A percentile compares a stretch with the other conserved stretches of the same genome.
Conservation (phyloP, 2,888 invertebrate species). For the Matsumyia berberina region DNA sequence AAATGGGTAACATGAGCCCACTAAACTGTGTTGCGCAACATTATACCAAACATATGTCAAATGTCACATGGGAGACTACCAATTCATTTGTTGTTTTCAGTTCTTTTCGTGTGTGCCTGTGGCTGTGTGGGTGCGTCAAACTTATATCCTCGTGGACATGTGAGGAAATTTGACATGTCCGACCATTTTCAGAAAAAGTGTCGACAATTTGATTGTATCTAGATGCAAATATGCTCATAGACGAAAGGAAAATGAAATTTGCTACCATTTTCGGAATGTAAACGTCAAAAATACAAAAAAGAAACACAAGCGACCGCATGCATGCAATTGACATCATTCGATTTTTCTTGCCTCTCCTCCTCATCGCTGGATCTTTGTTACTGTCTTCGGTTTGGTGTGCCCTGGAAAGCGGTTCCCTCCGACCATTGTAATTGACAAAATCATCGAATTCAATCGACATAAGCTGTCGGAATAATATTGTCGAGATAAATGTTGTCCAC, state of each 20-base stretch:
- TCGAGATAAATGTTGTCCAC: conserved; percentile 75
- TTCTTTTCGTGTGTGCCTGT: conserved; percentile 5
- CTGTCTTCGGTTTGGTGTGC: conserved; percentile 43
- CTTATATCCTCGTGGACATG: conserved; percentile 1
- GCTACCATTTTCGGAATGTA: conserved; percentile 67
- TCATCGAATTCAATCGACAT: conserved; percentile 76
- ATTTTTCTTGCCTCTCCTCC: conserved; percentile 31
- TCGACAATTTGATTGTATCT: conserved; percentile 70
- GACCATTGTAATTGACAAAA: conserved; percentile 75
- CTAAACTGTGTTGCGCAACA: conserved; percentile 68
- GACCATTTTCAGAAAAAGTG: conserved; percentile 71
- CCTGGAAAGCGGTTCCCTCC: conserved; percentile 45
- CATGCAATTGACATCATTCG: conserved; percentile 61
- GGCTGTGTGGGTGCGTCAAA: conserved; percentile 61
- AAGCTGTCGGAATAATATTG: conserved; percentile 76
- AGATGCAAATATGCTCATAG: conserved; percentile 47
- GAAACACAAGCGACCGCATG: conserved; percentile 22
- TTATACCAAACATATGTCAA: conserved; percentile 70
- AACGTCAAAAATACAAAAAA: conserved; percentile 53
- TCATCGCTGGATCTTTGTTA: conserved; percentile 13
- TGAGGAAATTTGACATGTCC: conserved; percentile 63
- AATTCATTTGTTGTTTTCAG: conserved; percentile 23
- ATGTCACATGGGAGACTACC: conserved; percentile 70
- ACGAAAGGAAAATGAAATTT: conserved; percentile 17
- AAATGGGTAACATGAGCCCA: conserved; percentile 60